A percentile compares a stretch with the other conserved stretches of the same genome.
phyloP scores from a whole-genome alignment of 2,888 invertebrate genomes.

The Xiphydria camelus region DNA sequence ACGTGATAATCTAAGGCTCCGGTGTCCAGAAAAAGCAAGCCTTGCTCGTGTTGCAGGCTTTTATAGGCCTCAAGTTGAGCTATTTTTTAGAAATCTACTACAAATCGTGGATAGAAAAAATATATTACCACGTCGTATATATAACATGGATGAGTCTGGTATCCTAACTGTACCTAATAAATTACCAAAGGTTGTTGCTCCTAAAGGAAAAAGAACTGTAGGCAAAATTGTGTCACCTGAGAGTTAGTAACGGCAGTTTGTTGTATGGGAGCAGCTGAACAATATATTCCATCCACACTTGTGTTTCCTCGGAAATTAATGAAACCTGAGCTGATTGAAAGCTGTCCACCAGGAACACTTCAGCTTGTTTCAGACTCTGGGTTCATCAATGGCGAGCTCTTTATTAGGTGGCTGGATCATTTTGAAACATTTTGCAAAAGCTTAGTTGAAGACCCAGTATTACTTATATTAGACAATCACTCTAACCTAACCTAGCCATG shows the following conservation, averaged over 20 bases:
- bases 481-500: constrained; percentile 18
- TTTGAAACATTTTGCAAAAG: constrained; percentile 20
- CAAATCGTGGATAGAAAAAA: constrained; percentile 10
- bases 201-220: constrained; percentile 24
- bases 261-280: constrained; percentile 16
- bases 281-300: constrained; percentile 20
- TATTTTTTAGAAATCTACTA: constrained; percentile 19
- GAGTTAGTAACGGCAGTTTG: constrained; percentile 21
- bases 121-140: constrained; percentile 13
- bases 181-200: constrained; percentile 17
- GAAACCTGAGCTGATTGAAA: constrained; percentile 18
- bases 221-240: constrained; percentile 27
- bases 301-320: constrained; percentile 24
- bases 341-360: constrained; percentile 17
- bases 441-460: constrained; percentile 19
- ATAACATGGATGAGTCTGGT: constrained; percentile 23
- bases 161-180: constrained; percentile 22
- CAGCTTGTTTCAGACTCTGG: constrained; percentile 22
- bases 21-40: constrained; percentile 15
- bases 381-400: constrained; percentile 21
- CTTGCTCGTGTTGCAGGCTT: constrained; percentile 17
- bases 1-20: constrained; percentile 13
- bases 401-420: constrained; percentile 22
- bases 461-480: constrained; percentile 23
- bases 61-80: constrained; percentile 15